These are phyloP conservation scores for Epizoanthus rinbou DNA, from an alignment of 92 coral and sea anemone genomes.

Conservation along the genomic window DNA sequence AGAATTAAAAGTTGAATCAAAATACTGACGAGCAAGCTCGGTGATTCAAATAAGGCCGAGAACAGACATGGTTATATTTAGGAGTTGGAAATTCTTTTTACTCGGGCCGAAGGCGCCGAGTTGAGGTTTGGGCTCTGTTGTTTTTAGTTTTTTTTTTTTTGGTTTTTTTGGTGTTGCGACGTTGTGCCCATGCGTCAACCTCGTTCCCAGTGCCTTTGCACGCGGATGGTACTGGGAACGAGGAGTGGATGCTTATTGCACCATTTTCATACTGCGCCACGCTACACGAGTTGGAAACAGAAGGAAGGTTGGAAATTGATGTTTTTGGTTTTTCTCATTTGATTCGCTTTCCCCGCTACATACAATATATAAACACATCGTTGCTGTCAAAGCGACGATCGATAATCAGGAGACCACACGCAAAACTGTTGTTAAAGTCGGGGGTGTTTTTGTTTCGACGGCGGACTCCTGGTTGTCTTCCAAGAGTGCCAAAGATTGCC, in stretches of 20 bases:
- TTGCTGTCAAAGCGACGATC: conserved; percentile 24
- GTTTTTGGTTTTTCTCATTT: conserved; percentile 7
- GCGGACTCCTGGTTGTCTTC: background rate
- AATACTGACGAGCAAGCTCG: no score
- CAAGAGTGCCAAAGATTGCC: conserved; percentile 12
- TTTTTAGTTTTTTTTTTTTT: no score
- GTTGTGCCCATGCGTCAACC: conserved; percentile 19
- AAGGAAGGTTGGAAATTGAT: conserved; percentile 8
- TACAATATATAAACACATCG: conserved; percentile 12
- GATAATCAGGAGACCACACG: conserved; percentile 9
- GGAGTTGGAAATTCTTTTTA: no score
- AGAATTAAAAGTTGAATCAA: no score
- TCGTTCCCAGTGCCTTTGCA: conserved; percentile 18
- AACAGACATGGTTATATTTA: no score
- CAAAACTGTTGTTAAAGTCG: conserved; percentile 20
- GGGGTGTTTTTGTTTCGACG: conserved; percentile 9
- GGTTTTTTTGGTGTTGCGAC: conserved; percentile 8
- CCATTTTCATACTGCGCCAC: conserved; percentile 19
- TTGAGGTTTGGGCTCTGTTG: no score
- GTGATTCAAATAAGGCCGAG: no score
- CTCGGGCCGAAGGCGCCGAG: no score
- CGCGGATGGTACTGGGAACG: conserved; percentile 20
- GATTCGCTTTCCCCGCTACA: conserved; percentile 6
- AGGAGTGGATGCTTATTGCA: conserved; percentile 17
- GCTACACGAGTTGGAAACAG: conserved; percentile 14